These are phyloP conservation scores for Mercenaria mercenaria DNA, from an alignment of 1,140 invertebrate species.

Conservation along the genomic window DNA sequence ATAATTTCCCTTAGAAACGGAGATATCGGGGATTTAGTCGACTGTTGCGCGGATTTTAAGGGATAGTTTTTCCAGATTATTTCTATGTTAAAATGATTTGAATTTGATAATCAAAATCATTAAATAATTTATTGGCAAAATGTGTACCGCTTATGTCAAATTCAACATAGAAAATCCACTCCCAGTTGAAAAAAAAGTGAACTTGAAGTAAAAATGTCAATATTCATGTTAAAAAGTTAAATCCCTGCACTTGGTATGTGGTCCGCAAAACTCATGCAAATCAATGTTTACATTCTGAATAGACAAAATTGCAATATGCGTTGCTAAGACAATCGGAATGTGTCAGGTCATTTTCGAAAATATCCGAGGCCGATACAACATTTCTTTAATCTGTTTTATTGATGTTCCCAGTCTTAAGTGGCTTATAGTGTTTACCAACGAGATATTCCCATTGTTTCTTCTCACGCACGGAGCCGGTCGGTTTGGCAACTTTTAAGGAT, in stretches of 20 bases:
- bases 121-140: neutral
- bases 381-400: conserved; percentile 14
- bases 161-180: no score
- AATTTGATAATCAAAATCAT: neutral
- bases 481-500: no score
- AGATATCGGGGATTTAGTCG: neutral
- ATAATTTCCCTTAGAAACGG: conserved; percentile 21
- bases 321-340: conserved; percentile 39
- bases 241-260: neutral
- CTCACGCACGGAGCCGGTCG: neutral
- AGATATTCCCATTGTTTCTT: neutral
- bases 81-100: neutral
- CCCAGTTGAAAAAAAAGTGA: no score
- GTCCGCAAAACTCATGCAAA: neutral
- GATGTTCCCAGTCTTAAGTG: neutral
- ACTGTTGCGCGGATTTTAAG: conserved; percentile 11
- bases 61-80: neutral
- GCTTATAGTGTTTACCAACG: conserved; percentile 9
- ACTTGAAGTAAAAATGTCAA: no score
- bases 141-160: neutral
- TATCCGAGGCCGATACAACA: neutral
- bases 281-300: neutral
- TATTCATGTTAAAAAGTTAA: neutral
- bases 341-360: neutral
- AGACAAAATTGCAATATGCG: neutral